phyloP scores from a whole-genome alignment of 2,888 invertebrate species.

The Mesorhabditis belari region DNA sequence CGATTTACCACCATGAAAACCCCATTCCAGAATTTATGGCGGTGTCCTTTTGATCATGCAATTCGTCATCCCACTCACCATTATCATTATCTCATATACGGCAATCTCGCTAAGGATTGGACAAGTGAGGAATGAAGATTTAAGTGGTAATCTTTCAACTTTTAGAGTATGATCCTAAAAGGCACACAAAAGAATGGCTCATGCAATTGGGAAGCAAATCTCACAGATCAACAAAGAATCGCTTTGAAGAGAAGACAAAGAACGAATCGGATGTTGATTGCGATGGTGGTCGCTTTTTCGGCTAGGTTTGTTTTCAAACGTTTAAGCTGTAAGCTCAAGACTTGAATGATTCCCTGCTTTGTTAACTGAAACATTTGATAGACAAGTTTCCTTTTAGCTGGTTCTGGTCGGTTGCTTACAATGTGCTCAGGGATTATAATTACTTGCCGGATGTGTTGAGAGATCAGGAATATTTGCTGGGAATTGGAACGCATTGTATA shows the following conservation, averaged over 20 bases:
- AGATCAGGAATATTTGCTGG: conserved; percentile 46
- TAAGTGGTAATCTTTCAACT: neutral
- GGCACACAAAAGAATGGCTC: conserved; percentile 33
- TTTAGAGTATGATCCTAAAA: conserved; percentile 43
- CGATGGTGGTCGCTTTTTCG: conserved; percentile 46
- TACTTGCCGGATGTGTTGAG: conserved; percentile 38
- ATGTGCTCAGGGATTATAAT: conserved; percentile 47
- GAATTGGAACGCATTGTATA: conserved; percentile 48
- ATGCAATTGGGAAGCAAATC: conserved; percentile 34
- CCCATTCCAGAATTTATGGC: conserved; percentile 29
- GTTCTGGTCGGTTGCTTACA: conserved; percentile 48
- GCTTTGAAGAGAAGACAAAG: conserved; percentile 45
- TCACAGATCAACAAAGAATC: conserved; percentile 43
- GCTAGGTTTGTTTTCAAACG: conserved; percentile 17
- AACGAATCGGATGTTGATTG: conserved; percentile 51
- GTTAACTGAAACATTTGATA: neutral
- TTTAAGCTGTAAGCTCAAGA: neutral
- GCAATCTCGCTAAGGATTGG: conserved; percentile 48
- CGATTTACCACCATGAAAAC: neutral
- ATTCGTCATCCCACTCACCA: conserved; percentile 46
- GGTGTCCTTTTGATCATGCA: conserved; percentile 44
- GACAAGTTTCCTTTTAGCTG: conserved; percentile 32
- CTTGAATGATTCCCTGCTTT: neutral
- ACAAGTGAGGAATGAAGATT: conserved; percentile 18
- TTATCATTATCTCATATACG: conserved; percentile 49